A percentile compares a stretch with the other conserved stretches of the same genome.
Conservation (phyloP, 2,113 vertebrate species). For the Arenaria interpres region DNA sequence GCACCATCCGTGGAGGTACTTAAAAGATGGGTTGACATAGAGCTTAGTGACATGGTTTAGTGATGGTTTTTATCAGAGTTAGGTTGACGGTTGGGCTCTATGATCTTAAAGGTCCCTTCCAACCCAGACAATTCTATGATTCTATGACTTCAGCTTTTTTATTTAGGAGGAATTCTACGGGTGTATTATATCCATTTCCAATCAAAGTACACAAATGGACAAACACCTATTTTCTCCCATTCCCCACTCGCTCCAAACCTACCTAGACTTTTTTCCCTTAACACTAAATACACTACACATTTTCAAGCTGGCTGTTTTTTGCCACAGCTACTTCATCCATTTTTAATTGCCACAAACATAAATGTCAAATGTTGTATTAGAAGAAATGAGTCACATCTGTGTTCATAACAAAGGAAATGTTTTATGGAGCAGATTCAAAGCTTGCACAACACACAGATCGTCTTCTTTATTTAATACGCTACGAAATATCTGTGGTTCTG, state of each 20-base stretch:
- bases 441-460: conserved; percentile 7
- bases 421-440: conserved; percentile 40
- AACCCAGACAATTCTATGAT: too few species aligned
- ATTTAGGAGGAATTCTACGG: neutral
- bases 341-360: conserved; percentile 28
- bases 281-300: neutral
- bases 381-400: conserved; percentile 48
- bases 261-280: neutral
- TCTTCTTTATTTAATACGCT: conserved; percentile 23
- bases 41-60: too few species aligned
- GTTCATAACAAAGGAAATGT: conserved; percentile 54
- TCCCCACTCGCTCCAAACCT: neutral
- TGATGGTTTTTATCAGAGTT: too few species aligned
- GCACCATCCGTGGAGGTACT: too few species aligned
- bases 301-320: neutral
- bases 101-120: too few species aligned
- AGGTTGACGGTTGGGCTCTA: too few species aligned
- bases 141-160: neutral
- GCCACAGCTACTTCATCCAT: neutral
- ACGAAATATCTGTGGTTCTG: conserved; percentile 47
- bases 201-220: neutral
- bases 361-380: conserved; percentile 32
- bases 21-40: too few species aligned
- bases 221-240: neutral
- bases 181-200: neutral